Evolutionary conservation across 2,888 invertebrate species (phyloP).

Genomic region (Heliconius cydno): DNA sequence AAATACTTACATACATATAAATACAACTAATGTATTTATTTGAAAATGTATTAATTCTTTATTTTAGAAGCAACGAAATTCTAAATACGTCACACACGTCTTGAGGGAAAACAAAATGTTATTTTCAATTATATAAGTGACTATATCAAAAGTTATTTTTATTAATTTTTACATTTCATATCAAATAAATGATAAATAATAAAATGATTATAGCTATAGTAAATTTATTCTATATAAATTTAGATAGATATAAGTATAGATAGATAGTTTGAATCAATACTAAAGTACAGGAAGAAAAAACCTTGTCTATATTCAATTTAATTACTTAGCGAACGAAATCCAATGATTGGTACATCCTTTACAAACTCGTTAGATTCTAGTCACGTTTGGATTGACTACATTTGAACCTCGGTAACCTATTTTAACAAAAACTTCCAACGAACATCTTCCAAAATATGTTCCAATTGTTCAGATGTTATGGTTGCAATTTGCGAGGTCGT

Average conservation of each 20-base stretch:
- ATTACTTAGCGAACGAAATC: neutral
- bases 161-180: neutral
- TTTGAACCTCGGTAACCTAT: conserved; percentile 11
- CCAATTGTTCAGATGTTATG: neutral
- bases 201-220: neutral
- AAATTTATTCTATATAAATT: neutral
- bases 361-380: conserved; percentile 11
- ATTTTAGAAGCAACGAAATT: no score
- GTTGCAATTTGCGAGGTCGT: conserved; percentile 10
- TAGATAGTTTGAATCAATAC: neutral
- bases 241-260: neutral
- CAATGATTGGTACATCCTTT: conserved; percentile 23
- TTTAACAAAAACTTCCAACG: conserved; percentile 15
- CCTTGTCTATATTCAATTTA: conserved; percentile 3
- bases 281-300: neutral
- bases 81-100: no score
- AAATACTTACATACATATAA: neutral
- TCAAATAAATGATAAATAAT: no score
- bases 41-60: neutral
- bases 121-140: no score
- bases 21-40: neutral
- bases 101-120: no score
- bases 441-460: neutral
- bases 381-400: conserved; percentile 37
- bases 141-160: no score